A percentile compares a stretch with the other conserved stretches of the same genome.
phyloP scores from a whole-genome alignment of 2,888 invertebrate species.

The Temnothorax unifasciatus region DNA sequence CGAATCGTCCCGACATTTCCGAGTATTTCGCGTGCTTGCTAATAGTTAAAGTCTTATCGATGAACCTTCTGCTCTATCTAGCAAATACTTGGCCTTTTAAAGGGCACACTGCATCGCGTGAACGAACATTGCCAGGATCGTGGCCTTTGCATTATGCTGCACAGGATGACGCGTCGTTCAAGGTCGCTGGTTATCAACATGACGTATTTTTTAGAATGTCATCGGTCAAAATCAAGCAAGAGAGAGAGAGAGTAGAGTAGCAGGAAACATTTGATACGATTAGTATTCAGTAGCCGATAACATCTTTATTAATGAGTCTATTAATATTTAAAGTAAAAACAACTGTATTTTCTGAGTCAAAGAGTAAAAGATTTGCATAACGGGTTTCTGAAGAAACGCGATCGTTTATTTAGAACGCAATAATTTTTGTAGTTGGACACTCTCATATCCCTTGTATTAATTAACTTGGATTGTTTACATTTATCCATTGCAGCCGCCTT shows the following conservation, averaged over 20 bases:
- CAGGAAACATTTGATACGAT: not conserved
- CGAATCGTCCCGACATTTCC: slow-evolving; percentile 16
- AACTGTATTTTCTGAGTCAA: not conserved
- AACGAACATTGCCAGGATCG: slow-evolving; percentile 16
- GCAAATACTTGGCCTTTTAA: slow-evolving; percentile 30
- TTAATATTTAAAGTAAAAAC: not conserved
- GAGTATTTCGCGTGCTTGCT: slow-evolving; percentile 17
- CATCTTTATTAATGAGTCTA: not conserved
- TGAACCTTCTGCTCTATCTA: slow-evolving; percentile 7
- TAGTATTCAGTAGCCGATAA: not conserved
- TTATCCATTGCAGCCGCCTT: not conserved
- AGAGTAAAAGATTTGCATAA: not conserved
- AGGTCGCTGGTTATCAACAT: slow-evolving; percentile 21
- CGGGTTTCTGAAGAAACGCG: not conserved
- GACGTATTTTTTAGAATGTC: not conserved
- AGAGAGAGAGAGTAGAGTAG: too few relatives aligned
- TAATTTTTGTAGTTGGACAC: not conserved
- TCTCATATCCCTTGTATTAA: not conserved
- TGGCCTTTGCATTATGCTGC: slow-evolving; percentile 32
- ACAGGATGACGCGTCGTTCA: slow-evolving; percentile 2
- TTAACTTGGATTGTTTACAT: not conserved
- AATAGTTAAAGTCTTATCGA: slow-evolving; percentile 36
- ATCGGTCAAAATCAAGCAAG: not conserved
- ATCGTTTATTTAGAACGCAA: too few relatives aligned
- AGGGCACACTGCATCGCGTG: slow-evolving; percentile 47